Conservation (phyloP, 2,888 invertebrate genomes). For the Pediacus dermestoides region DNA sequence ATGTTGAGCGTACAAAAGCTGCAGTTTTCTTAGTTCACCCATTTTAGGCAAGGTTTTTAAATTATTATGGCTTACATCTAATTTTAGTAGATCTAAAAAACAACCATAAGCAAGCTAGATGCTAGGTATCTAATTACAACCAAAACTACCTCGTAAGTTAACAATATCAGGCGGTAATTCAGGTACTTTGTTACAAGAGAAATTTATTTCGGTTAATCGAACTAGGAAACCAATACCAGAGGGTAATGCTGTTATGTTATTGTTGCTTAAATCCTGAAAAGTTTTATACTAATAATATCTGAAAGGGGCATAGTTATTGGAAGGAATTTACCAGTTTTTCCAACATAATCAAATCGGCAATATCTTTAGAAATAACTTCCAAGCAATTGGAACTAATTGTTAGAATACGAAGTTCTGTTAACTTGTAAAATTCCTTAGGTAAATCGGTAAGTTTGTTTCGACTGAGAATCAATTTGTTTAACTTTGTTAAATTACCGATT, state of each 20-base stretch:
- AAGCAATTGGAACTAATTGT: slow-evolving; percentile 74
- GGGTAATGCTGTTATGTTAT: slow-evolving; percentile 69
- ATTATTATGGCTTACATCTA: slow-evolving; percentile 72
- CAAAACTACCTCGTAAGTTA: slow-evolving; percentile 68
- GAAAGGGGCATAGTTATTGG: too few species aligned
- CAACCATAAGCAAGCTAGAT: slow-evolving; percentile 3
- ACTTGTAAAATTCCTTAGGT: slow-evolving; percentile 64
- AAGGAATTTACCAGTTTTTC: slow-evolving; percentile 67
- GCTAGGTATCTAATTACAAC: slow-evolving; percentile 1
- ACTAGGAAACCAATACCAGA: slow-evolving; percentile 81
- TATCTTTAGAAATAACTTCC: slow-evolving; percentile 61
- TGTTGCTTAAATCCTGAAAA: slow-evolving; percentile 76
- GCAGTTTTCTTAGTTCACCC: slow-evolving; percentile 71
- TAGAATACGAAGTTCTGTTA: slow-evolving; percentile 67
- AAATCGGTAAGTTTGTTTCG: slow-evolving; percentile 64
- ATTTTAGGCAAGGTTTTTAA: slow-evolving; percentile 62
- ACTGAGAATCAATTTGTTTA: slow-evolving; percentile 65
- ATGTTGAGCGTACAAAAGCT: slow-evolving; percentile 73
- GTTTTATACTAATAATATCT: too few species aligned
- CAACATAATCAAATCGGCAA: slow-evolving; percentile 78
- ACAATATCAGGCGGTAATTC: slow-evolving; percentile 79
- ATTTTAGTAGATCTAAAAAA: slow-evolving; percentile 61
- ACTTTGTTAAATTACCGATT: slow-evolving; percentile 65
- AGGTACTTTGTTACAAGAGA: slow-evolving; percentile 70
- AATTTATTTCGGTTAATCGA: slow-evolving; percentile 67